phyloP scores from a whole-genome alignment of 2,888 invertebrate genomes.

The Andrena bucephala region DNA sequence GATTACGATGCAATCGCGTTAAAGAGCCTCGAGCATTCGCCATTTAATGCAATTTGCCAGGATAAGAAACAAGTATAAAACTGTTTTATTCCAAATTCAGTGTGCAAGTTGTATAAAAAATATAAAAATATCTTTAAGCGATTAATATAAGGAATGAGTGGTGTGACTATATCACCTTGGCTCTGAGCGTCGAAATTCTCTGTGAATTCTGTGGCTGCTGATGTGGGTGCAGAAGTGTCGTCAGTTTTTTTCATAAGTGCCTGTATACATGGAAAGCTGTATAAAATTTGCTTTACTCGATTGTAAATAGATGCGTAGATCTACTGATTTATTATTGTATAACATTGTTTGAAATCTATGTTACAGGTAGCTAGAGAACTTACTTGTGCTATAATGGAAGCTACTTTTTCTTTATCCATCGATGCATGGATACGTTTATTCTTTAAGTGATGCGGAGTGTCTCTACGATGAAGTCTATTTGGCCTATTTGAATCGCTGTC shows the following conservation, averaged over 20 bases:
- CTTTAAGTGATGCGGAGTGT: conserved; percentile 99
- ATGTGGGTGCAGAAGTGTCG: conserved; percentile 72
- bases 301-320: conserved; percentile 12
- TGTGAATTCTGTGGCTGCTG: conserved; percentile 74
- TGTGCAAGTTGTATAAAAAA: not conserved
- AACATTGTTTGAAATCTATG: conserved; percentile 1
- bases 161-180: conserved; percentile 76
- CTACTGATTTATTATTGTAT: not conserved
- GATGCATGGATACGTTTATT: conserved; percentile 95
- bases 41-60: not conserved
- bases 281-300: conserved; percentile 34
- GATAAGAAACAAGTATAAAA: not conserved
- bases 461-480: conserved; percentile 93
- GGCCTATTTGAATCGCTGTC: conserved; percentile 86
- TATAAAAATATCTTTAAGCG: not conserved
- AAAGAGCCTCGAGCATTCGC: conserved; percentile 2
- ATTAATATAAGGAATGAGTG: not conserved
- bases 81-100: conserved; percentile 1
- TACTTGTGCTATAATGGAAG: conserved; percentile 90
- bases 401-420: conserved; percentile 90
- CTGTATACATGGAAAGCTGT: conserved; percentile 65
- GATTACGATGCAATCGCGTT: conserved; percentile 24
- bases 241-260: conserved; percentile 82
- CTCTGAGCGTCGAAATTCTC: conserved; percentile 81
- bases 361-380: conserved; percentile 70